Base-by-base conservation (phyloP, 1,140 invertebrate species). In the Pogonomyrmex californicus region DNA sequence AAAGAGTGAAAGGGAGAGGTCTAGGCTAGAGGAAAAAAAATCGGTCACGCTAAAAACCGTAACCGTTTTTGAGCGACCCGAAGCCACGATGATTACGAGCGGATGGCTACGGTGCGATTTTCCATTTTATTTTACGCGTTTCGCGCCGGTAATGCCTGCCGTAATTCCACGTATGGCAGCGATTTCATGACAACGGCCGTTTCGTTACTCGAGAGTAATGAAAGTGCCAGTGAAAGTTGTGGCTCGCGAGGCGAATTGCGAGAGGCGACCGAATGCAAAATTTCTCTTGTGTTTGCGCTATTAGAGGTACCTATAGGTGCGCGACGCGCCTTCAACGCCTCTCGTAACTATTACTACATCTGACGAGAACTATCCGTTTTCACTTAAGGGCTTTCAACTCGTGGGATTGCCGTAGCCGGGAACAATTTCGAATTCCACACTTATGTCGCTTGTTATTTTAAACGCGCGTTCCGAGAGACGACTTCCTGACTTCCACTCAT, bases 171-270 rank as follows among this genome's bases (percentile, higher is more conserved):
- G 58, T 47, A 49, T 36, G 54, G 36, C 12, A 41, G 66, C 65
- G 54, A 86, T 60, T 62, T 49, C 79, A 60, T 83, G 79, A 58
- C 81, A 60, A 86, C 54, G 44, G 49, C 9, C 51, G 75, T 86
- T 47, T 47, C 75, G 66, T 78, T 81, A 86, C 62, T 54, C 23
- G 60, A 58, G 66, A 71, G 65, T 81, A 68, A 90, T 83, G 89
- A 90, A 90, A 90, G 89, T 90, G 54, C 58, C 56, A 76, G 89
- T 90, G 89, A 90, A 90, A 90, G 89, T 90, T 68, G 65, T 49
- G 77, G 73, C 58, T 33, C 33, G 58, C 86, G 77, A 65, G 51
- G 71, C 73, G 82, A 89, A 87, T 89, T 78, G 38, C 87, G 75
- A 44, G 75, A n/a, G 17, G 14, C 36, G 54, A n/a, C 33, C 77